phyloP scores from a whole-genome alignment of 2,888 invertebrate genomes.

The Ennomos quercinarius region DNA sequence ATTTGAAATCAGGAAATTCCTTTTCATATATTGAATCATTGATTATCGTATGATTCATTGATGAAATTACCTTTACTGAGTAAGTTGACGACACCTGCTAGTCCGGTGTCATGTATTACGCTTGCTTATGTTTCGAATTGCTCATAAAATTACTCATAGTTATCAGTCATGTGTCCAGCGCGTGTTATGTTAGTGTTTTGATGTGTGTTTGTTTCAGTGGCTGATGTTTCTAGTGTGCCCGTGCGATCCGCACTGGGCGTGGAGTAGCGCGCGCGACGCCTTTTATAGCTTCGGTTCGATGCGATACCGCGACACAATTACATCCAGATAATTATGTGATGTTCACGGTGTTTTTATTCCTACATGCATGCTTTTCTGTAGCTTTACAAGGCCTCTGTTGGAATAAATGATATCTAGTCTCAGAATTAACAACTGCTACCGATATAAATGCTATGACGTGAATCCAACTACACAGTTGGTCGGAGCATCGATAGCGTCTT shows the following conservation, averaged over 20 bases:
- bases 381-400: no score
- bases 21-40: constrained; percentile 31
- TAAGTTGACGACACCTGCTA: constrained; percentile 10
- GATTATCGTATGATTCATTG: constrained; percentile 28
- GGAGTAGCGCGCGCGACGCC: constrained; percentile 54
- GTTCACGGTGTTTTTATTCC: constrained; percentile 35
- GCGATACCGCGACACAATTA: constrained; percentile 49
- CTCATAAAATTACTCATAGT: constrained; percentile 26
- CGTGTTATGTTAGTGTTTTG: constrained; percentile 20
- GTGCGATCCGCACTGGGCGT: constrained; percentile 81
- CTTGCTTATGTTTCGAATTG: constrained; percentile 5
- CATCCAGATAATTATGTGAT: constrained; percentile 43
- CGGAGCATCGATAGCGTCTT: constrained; percentile 32
- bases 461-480: constrained; percentile 1
- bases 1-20: constrained; percentile 28
- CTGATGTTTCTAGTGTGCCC: constrained; percentile 69
- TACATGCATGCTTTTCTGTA: constrained; percentile 1
- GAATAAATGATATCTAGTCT: constrained; percentile 1
- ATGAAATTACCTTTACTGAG: constrained; percentile 11
- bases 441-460: constrained; percentile 15
- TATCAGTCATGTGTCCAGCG: constrained; percentile 27
- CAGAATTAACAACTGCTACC: background rate
- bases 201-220: constrained; percentile 15
- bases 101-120: constrained; percentile 6
- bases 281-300: constrained; percentile 65